These are phyloP conservation scores for Parus major DNA, from an alignment of 2,113 vertebrate genomes.

Conservation along the genomic window DNA sequence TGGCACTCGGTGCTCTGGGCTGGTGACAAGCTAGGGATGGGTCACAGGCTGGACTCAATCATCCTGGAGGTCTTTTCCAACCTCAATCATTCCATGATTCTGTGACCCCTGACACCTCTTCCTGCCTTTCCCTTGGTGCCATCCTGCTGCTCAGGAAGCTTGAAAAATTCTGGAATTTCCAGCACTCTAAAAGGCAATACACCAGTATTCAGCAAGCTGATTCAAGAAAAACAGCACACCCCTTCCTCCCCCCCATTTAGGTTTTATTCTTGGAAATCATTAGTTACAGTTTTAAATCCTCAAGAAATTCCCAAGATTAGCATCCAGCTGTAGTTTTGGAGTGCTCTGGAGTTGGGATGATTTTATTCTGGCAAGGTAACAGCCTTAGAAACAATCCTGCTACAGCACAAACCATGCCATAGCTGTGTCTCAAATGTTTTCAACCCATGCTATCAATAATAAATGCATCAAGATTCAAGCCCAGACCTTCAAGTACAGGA, in stretches of 20 bases:
- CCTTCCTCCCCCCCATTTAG: fast-evolving
- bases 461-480: neutral
- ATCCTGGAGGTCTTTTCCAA: neutral
- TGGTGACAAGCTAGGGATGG: neutral
- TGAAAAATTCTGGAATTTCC: neutral
- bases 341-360: neutral
- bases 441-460: neutral
- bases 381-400: neutral
- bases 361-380: neutral
- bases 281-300: neutral
- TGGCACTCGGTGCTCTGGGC: neutral
- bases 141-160: neutral
- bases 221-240: neutral
- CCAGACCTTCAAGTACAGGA: neutral
- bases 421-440: neutral
- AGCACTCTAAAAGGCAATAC: neutral
- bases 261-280: neutral
- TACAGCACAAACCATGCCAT: neutral
- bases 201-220: neutral
- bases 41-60: fast-evolving
- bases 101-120: neutral
- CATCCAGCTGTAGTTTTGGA: neutral
- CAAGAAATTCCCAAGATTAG: neutral
- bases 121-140: neutral
- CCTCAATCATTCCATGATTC: neutral